Conservation (phyloP, 2,113 vertebrate genomes). For the Ochotona princeps region DNA sequence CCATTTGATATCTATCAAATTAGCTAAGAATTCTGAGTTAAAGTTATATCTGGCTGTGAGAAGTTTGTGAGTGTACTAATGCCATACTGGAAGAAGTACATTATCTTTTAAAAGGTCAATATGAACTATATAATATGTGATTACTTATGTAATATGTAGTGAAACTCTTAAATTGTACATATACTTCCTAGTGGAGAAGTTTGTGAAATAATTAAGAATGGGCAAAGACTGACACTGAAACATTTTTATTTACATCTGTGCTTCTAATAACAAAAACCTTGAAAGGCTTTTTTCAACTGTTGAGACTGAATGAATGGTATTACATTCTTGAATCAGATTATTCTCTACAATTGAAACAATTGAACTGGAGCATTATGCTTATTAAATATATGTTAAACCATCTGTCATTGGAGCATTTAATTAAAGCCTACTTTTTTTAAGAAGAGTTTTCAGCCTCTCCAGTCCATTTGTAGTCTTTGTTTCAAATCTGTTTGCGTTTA, state of each 20-base stretch:
- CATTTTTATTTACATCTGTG: background rate
- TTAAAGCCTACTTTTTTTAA: conserved; percentile 13
- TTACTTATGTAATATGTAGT: background rate
- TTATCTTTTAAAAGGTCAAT: background rate
- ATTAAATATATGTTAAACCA: background rate
- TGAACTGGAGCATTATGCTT: background rate
- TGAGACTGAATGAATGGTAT: background rate
- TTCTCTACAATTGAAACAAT: background rate
- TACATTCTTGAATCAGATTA: background rate
- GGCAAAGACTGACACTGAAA: background rate
- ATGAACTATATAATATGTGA: background rate
- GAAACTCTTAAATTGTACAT: background rate
- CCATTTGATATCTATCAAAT: conserved; percentile 1
- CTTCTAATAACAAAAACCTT: background rate
- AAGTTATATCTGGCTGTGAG: background rate
- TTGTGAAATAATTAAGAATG: background rate
- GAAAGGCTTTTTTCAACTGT: background rate
- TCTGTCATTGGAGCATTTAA: background rate
- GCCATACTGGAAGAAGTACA: background rate
- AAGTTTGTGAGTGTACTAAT: background rate
- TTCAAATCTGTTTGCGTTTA: background rate
- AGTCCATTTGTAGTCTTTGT: background rate
- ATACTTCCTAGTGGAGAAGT: background rate
- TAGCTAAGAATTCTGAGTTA: background rate
- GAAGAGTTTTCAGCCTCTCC: background rate